phyloP scores from a whole-genome alignment of 1,140 invertebrate genomes.

The Brachionus rubens region DNA sequence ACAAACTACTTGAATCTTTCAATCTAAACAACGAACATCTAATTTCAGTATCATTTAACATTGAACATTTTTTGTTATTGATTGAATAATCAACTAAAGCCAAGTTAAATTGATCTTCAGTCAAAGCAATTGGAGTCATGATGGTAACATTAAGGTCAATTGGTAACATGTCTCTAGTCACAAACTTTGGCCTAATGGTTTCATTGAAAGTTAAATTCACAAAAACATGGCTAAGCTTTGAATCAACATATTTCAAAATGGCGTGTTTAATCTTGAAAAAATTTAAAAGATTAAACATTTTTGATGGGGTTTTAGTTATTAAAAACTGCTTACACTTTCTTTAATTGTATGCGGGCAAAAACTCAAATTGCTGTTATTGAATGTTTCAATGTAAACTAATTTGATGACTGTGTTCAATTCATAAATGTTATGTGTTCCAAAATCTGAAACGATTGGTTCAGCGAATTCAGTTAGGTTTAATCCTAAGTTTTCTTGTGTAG shows the following conservation, averaged over 20 bases:
- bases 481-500: too few species aligned
- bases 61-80: constrained; percentile 11
- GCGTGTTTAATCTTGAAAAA: constrained; percentile 14
- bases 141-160: background rate
- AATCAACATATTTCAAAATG: constrained; percentile 3
- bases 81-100: constrained; percentile 27
- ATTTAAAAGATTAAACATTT: background rate
- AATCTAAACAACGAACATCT: background rate
- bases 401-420: too few species aligned
- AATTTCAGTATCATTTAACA: background rate
- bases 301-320: background rate
- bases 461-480: too few species aligned
- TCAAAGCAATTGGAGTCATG: background rate
- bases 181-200: background rate
- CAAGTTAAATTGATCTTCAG: background rate
- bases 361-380: too few species aligned
- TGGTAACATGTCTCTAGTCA: background rate
- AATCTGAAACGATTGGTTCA: too few species aligned
- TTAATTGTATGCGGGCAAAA: background rate
- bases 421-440: too few species aligned
- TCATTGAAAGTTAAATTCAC: background rate
- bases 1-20: constrained; percentile 29
- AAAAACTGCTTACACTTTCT: background rate
- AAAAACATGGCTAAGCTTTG: background rate
- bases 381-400: too few species aligned